phyloP scores from a whole-genome alignment of 2,888 invertebrate genomes.

The Dynastes maya region DNA sequence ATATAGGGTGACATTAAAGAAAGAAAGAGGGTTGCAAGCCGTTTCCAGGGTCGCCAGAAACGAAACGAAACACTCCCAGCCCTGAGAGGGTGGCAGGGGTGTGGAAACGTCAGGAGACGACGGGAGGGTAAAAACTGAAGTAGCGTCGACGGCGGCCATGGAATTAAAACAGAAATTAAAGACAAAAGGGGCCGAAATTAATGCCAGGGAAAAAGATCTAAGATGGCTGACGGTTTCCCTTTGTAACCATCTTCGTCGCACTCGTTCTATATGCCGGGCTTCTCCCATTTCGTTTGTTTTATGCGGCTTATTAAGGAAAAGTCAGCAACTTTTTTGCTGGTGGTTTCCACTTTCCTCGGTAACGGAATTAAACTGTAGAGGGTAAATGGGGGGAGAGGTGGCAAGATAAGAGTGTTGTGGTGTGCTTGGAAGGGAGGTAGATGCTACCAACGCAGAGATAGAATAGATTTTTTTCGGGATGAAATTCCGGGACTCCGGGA shows the following conservation, averaged over 20 bases:
- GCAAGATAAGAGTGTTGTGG: too few relatives aligned
- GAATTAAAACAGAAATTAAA: constrained; percentile 70
- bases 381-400: too few relatives aligned
- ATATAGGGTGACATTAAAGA: constrained; percentile 37
- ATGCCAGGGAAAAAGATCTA: constrained; percentile 64
- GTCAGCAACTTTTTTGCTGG: constrained; percentile 3
- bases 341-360: constrained; percentile 23
- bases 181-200: constrained; percentile 70
- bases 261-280: background rate
- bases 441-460: background rate
- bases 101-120: constrained; percentile 52
- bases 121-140: constrained; percentile 69
- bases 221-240: constrained; percentile 60
- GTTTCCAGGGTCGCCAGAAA: constrained; percentile 28
- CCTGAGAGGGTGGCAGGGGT: constrained; percentile 49
- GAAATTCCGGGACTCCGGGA: constrained; percentile 3
- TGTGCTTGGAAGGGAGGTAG: too few relatives aligned
- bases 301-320: constrained; percentile 35
- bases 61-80: constrained; percentile 44
- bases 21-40: constrained; percentile 42
- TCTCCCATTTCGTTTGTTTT: constrained; percentile 24
- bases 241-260: background rate
- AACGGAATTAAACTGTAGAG: constrained; percentile 23
- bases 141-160: constrained; percentile 65
- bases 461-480: background rate